Conservation (phyloP, 2,113 vertebrate genomes). For the Anoura caudifer region DNA sequence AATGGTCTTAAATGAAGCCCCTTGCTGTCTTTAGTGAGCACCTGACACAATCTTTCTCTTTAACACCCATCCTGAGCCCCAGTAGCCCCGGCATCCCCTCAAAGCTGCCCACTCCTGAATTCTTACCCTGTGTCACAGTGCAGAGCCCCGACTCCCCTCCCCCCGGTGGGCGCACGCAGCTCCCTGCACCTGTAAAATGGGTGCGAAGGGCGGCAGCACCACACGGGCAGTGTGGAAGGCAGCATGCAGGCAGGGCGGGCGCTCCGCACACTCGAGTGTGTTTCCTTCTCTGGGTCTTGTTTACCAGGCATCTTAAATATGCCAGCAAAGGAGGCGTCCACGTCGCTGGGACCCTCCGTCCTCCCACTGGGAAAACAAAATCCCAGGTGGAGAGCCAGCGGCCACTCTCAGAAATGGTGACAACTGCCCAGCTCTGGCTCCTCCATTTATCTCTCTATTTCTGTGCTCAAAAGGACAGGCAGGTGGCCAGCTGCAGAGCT, state of each 20-base stretch:
- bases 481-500: not conserved
- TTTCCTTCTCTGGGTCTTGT: not conserved
- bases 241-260: not conserved
- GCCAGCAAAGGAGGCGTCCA: not conserved
- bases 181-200: not conserved
- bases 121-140: not conserved
- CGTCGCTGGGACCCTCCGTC: not conserved
- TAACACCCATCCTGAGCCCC: rapidly evolving
- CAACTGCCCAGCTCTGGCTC: not conserved
- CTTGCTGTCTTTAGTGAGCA: rapidly evolving
- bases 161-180: rapidly evolving
- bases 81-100: rapidly evolving
- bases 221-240: rapidly evolving
- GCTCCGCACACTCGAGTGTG: rapidly evolving
- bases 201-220: rapidly evolving
- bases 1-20: not conserved
- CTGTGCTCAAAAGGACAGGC: not conserved
- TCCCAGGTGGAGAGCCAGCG: not conserved
- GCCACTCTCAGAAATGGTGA: not conserved
- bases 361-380: not conserved
- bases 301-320: not conserved
- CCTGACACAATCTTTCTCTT: not conserved
- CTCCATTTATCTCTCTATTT: not conserved
- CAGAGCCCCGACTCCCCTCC: not conserved
- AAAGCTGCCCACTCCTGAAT: not conserved